Conservation (phyloP, 2,113 vertebrate species). For the Etheostoma cragini region DNA sequence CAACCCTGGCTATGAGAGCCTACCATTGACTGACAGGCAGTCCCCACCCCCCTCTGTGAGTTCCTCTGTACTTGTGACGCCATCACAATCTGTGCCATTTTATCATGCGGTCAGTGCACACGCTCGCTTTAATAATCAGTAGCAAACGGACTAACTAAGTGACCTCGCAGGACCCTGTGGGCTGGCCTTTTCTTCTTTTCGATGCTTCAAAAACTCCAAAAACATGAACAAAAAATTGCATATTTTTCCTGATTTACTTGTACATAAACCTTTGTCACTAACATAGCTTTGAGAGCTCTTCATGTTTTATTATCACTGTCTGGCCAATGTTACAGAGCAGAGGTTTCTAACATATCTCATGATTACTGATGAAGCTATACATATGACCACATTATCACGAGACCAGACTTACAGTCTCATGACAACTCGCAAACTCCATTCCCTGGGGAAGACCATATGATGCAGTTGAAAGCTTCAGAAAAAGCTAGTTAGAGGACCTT, state of each 20-base stretch:
- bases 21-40: conserved; percentile 88
- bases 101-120: conserved; percentile 37
- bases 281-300: not conserved
- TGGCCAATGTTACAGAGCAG: conserved; percentile 16
- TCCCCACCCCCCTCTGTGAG: conserved; percentile 92
- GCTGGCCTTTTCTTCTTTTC: conserved; percentile 28
- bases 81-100: conserved; percentile 75
- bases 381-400: not conserved
- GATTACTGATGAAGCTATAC: not conserved
- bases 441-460: not conserved
- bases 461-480: not conserved
- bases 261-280: conserved; percentile 1
- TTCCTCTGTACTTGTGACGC: conserved; percentile 83
- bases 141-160: conserved; percentile 20
- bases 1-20: conserved; percentile 95
- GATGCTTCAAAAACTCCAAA: conserved; percentile 6
- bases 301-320: conserved; percentile 26
- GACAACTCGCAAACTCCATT: not conserved
- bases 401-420: not conserved
- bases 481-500: not conserved
- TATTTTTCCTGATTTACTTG: not conserved
- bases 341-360: not conserved
- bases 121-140: conserved; percentile 39
- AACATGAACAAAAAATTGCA: not conserved
- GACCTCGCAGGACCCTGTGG: conserved; percentile 37